Conservation (phyloP, 2,888 invertebrate species). For the Frankliniella fusca region DNA sequence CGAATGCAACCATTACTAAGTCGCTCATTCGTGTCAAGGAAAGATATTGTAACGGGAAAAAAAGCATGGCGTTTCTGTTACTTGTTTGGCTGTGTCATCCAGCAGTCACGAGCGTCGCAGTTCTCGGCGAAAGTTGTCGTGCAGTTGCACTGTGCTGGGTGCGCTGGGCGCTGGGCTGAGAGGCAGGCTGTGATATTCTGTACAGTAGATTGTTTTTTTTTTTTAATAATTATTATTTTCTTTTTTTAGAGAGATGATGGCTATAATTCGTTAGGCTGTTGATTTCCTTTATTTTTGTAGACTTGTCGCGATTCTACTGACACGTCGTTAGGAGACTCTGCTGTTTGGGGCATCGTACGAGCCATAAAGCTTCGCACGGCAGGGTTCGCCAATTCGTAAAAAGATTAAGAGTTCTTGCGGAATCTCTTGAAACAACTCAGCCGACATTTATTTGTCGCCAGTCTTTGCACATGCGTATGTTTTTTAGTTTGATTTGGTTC, state of each 20-base stretch:
- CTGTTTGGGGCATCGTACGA: not conserved
- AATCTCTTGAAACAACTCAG: not conserved
- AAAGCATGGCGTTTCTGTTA: not conserved
- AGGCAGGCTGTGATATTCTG: constrained; percentile 19
- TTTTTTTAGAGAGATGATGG: not conserved
- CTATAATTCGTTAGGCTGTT: constrained; percentile 17
- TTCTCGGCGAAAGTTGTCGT: not conserved
- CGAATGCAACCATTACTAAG: too few species aligned
- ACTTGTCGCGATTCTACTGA: constrained; percentile 2
- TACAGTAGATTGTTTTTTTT: constrained; percentile 2
- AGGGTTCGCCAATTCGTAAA: not conserved
- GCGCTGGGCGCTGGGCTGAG: not conserved
- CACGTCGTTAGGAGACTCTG: not conserved
- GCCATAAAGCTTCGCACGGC: not conserved
- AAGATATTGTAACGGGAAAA: not conserved
- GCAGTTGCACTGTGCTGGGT: not conserved
- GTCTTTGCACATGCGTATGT: not conserved
- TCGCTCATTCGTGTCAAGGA: too few species aligned
- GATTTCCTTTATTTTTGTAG: constrained; percentile 23
- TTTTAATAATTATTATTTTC: too few species aligned
- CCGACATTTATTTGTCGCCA: not conserved
- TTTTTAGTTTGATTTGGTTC: too few species aligned
- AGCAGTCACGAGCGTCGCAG: not conserved
- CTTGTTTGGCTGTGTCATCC: not conserved
- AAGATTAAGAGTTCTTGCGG: not conserved